Base-by-base conservation (phyloP, 1,140 invertebrate genomes). In the Micrasema minimum region DNA sequence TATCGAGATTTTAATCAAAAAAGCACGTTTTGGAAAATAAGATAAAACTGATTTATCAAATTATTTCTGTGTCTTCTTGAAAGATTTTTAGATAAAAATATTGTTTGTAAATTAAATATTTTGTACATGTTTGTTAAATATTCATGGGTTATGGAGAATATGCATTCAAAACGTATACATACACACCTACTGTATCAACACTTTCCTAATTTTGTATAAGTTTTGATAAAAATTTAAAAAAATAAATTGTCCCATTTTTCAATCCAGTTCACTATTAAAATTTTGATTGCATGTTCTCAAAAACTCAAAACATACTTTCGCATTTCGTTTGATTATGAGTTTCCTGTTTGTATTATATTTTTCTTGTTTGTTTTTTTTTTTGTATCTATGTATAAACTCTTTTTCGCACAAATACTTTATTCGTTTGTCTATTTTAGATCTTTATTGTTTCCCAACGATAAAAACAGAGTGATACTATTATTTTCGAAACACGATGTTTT, bases 301-400 rank as follows among this genome's bases (percentile, higher is more conserved):
- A 57, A 16, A 57, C 14, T 45, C 41, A 45, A 2, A 16, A 45
- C n/a, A n/a, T n/a, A 45, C 22, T 65, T 45, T 16, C 37, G 41
- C 51, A 48, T 45, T 26, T 59, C 38, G n/a, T 22, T 2, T 43
- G 43, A 6, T 20, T 12, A 45, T 67, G 41, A 35, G 50, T 43
- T 14, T 26, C 51, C 68, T 71, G 72, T 74, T 72, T 46, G 50
- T 48, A 59, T 51, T 69, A 67, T 74, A 69, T 73, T 69, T 65
- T 11, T 65, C 65, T 57, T 66, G 38, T 70, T 51, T 31, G 53
- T 72, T 66, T 51, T 57, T 67, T 74, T 41, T 57, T 71, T 74
- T 74, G 72, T 74, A 74, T 43, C 57, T 74, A 74, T 72, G 72
- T 74, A 74, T 67, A 69, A 69, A 71, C 55, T 18, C 10, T 66